Evolutionary conservation across 1,140 invertebrate species (phyloP), one percentile per base, ranked within the genome.

Genomic region (Saccostrea echinata): DNA sequence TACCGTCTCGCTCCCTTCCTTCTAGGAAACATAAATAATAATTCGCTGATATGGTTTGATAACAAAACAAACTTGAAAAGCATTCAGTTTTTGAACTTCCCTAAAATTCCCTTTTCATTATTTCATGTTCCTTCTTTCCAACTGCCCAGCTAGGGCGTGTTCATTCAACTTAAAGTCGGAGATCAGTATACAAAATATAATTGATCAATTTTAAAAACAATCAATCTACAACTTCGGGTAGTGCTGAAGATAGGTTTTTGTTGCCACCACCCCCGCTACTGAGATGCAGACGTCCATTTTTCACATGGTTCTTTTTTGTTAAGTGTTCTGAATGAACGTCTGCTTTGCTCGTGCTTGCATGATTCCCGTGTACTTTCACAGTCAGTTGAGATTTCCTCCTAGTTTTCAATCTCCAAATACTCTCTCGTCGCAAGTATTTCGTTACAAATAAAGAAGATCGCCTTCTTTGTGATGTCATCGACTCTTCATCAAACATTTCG

Each of bases 401-500:
- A 16, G 86, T 86, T 33, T 76, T 76, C 8, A 83, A 64, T 64
- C 53, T 86, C 86, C 86, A 86, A 83, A 86, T 61, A 83, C 86
- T 86, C 82, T 86, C 86, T 51, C 86, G 52, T 33, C 86, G 52
- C 27, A 86, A 86, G 52, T 82, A 86, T 53, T 81, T 86, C 61
- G 86, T 55, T n/a, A 82, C 30, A 24, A 61, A 81, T n/a, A 33
- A 81, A 4, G 80, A 81, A 18, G 43, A 81, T 11, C 82, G 76
- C 53, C 21, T 52, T 51, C 33, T 82, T 86, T 61, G 57, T 86
- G 80, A 82, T 53, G 61, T 61, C 68, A 33, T 68, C 3, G 68
- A 64, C 27, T 86, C 57, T 83, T 82, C 86, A 24, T 86, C 86
- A 24, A 86, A 86, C 33, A 86, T 86, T 24, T 86, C 86, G 43